Percentiles rank a stretch among this genome's conserved stretches.
Evolutionary conservation across 2,888 invertebrate genomes (phyloP).

Genomic region (Cosmopolites sordidus): DNA sequence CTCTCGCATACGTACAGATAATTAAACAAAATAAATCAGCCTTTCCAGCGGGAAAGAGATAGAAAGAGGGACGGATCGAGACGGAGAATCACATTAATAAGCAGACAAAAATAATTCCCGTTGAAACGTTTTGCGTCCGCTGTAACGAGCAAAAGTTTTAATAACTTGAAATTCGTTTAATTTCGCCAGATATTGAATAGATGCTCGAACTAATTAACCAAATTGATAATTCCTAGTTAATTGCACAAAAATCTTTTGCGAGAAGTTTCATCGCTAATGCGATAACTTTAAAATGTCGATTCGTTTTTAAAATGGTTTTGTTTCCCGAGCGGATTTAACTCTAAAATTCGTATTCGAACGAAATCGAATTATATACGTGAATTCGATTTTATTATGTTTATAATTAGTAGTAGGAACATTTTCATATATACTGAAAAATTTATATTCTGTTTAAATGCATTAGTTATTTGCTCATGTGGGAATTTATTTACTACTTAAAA

Average conservation of each 20-base stretch:
- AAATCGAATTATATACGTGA: too few species aligned
- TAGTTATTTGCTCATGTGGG: too few species aligned
- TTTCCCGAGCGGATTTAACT: too few species aligned
- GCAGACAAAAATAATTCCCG: slow-evolving; percentile 1
- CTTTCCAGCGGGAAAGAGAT: not conserved
- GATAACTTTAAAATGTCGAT: not conserved
- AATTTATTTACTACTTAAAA: too few species aligned
- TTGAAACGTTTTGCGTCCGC: not conserved
- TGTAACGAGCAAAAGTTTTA: slow-evolving; percentile 18
- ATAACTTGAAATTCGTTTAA: slow-evolving; percentile 17
- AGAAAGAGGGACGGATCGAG: not conserved
- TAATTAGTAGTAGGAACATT: too few species aligned
- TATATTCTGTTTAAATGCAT: too few species aligned
- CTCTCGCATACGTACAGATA: too few species aligned
- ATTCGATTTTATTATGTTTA: too few species aligned
- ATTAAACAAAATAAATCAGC: too few species aligned
- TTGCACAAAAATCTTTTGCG: slow-evolving; percentile 11
- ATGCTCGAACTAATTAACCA: slow-evolving; percentile 17
- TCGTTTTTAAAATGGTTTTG: too few species aligned
- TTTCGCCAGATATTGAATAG: slow-evolving; percentile 17
- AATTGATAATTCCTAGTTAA: slow-evolving; percentile 20
- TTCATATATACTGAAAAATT: too few species aligned
- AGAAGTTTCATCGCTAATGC: not conserved
- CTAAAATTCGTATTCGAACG: too few species aligned
- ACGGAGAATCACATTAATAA: slow-evolving; percentile 5